phyloP scores from a whole-genome alignment of 2,797 vertebrate species.

The Muscicapa striata region DNA sequence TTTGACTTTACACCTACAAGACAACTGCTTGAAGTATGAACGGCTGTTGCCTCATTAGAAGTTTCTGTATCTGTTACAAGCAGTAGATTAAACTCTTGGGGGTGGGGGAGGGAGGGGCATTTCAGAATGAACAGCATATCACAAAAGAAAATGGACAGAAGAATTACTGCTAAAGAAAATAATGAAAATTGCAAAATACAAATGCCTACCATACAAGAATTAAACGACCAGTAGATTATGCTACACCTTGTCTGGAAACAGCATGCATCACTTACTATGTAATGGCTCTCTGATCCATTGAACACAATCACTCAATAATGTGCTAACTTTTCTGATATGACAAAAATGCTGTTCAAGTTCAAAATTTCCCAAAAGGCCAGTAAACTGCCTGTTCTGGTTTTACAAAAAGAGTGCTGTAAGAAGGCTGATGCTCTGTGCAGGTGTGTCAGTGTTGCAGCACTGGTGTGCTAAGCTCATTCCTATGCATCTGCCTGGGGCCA shows the following conservation, averaged over 20 bases:
- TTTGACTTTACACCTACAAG: background rate
- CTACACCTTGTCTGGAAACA: background rate
- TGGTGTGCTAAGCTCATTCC: background rate
- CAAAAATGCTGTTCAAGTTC: background rate
- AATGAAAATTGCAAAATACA: background rate
- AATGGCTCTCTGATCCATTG: background rate
- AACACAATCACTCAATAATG: background rate
- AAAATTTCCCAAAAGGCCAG: background rate
- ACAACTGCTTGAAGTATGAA: background rate
- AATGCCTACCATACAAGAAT: background rate
- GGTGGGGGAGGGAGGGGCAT: fast-evolving
- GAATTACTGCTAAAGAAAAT: background rate
- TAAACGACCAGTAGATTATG: background rate
- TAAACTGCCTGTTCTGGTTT: background rate
- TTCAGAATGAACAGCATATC: background rate
- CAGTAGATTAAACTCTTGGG: background rate
- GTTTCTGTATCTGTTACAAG: background rate
- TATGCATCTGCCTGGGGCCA: background rate
- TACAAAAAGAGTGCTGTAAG: background rate
- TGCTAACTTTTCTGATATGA: background rate
- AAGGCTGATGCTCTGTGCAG: background rate
- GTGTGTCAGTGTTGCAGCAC: background rate
- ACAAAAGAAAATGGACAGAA: background rate
- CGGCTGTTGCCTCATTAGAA: background rate
- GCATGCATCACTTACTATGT: background rate